Base-by-base conservation (phyloP, 2,113 vertebrate species). In the Amphilophus citrinellus region DNA sequence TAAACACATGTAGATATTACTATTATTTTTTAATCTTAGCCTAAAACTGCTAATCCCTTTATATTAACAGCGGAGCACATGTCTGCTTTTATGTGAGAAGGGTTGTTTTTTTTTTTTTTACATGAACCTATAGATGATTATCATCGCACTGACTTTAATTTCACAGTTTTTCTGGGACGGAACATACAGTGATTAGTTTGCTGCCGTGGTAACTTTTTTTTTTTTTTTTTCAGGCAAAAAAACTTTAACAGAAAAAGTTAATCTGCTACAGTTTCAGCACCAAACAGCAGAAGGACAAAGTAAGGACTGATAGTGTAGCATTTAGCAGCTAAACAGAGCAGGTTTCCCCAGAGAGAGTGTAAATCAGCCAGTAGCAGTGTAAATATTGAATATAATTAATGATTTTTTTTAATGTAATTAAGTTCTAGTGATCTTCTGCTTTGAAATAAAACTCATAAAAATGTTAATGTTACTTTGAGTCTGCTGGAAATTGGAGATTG, bases 341-440 rank as follows among this genome's bases (percentile, higher is more conserved):
- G 65, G 7, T 47, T 9, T 20, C 17, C 10, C 0, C 30, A 27
- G 24, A 56, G 0, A 73, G 18, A 73, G 44, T 50, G 15, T 10
- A 56, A 73, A 73, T 14, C 6, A 56, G n/a, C 10, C 3, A 7
- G 30, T 10, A 73, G 27, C 1, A 73, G 27, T 30, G 2, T 73
- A 10, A 73, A 35, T 73, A 50, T 9, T 71, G 10, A 71, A 71
- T 71, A 32, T 50, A 71, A 56, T 10, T 5, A 13, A 53, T 6
- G 2, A 22, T 24, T 24, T 4, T 8, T 56, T 56, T 56, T n/a
- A 1, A 53, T 35, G 32, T 32, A 56, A 73, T 56, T 32, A 0
- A 27, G 18, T 56, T 73, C 30, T 20, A 17, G 47, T 53, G 30
- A 56, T 56, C 1, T n/a, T 0, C 0, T 73, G 32, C 47, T 10